These are phyloP conservation scores for Hydriomena furcata DNA, from an alignment of 2,888 invertebrate species.

Conservation along the genomic window DNA sequence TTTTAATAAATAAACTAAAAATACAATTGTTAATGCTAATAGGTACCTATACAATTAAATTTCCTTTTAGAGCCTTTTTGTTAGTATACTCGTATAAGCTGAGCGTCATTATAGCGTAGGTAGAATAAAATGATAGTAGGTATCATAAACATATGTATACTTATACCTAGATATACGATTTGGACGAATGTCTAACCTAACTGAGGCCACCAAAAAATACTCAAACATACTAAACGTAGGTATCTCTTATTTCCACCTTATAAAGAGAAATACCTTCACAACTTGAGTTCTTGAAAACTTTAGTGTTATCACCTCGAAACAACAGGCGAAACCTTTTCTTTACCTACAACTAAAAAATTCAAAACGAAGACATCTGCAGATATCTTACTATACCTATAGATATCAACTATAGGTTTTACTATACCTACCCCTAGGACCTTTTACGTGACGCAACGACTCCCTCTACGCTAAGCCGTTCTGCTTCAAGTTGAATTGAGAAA, in stretches of 20 bases:
- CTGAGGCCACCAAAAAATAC: no score
- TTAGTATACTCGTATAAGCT: no score
- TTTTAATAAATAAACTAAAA: no score
- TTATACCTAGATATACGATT: no score
- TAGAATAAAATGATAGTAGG: no score
- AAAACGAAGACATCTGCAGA: constrained; percentile 45
- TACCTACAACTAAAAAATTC: constrained; percentile 52
- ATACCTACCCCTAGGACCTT: constrained; percentile 57
- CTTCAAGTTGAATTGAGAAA: constrained; percentile 64
- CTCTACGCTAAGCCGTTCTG: constrained; percentile 57
- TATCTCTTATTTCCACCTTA: background rate
- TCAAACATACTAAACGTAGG: no score
- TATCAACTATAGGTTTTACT: constrained; percentile 44
- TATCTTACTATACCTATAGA: constrained; percentile 39
- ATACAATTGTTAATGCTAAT: no score
- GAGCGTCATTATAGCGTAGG: no score
- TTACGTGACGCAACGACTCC: constrained; percentile 71
- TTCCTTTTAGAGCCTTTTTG: no score
- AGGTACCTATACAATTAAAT: no score
- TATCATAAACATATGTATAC: no score
- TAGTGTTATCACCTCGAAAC: constrained; percentile 34
- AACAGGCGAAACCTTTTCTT: constrained; percentile 44
- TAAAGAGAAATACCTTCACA: background rate
- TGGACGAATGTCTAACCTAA: no score
- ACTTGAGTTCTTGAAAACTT: constrained; percentile 21